Evolutionary conservation across 2,113 vertebrate species (phyloP).

Genomic region (Edolisoma coerulescens): DNA sequence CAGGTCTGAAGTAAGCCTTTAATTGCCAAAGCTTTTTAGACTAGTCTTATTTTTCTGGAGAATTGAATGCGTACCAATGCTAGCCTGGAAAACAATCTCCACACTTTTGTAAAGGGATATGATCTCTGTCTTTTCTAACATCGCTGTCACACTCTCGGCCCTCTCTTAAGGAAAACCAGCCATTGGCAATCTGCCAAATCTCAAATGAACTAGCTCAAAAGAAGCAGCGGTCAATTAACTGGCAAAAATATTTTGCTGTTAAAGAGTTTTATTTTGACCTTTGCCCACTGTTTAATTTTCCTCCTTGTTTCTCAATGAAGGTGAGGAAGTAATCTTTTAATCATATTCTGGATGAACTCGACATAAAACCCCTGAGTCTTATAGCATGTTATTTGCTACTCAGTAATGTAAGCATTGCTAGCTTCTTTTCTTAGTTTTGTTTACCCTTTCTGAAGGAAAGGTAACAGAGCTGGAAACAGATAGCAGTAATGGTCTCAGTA

Average conservation of each 20-base stretch:
- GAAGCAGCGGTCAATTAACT: neutral
- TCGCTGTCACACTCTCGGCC: neutral
- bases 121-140: neutral
- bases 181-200: neutral
- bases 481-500: neutral
- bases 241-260: neutral
- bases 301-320: neutral
- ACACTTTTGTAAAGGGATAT: neutral
- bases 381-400: neutral
- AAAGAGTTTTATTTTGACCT: neutral
- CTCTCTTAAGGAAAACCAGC: neutral
- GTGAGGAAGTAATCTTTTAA: neutral
- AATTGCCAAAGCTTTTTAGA: neutral
- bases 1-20: neutral
- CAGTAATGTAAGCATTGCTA: neutral
- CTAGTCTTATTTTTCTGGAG: neutral
- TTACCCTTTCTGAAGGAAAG: neutral
- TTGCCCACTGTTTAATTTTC: neutral
- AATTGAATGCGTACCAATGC: rapidly evolving
- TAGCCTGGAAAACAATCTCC: neutral
- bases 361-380: neutral
- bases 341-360: neutral
- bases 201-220: neutral
- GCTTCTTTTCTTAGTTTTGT: neutral
- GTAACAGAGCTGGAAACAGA: neutral